Evolutionary conservation across 2,797 vertebrate genomes (phyloP).

Genomic region (Hypotaenidia okinawae): DNA sequence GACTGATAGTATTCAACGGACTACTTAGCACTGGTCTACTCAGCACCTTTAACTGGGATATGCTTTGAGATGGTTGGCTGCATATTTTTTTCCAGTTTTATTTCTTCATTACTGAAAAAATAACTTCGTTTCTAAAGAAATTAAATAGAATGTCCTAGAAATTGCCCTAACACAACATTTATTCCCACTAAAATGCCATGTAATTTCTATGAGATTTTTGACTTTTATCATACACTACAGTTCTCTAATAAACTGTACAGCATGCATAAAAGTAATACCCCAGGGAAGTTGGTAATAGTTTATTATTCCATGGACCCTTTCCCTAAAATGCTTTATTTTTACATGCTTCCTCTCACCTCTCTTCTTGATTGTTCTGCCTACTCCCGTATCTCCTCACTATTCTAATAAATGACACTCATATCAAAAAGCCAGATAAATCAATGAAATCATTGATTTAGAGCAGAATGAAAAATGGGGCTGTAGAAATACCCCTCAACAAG

Average conservation of each 20-base stretch:
- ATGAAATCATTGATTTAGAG: background rate
- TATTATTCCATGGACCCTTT: background rate
- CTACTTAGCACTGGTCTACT: background rate
- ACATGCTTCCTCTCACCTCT: background rate
- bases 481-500: background rate
- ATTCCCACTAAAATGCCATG: background rate
- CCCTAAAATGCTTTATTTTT: background rate
- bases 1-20: background rate
- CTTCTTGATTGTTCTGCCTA: background rate
- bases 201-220: background rate
- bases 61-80: background rate
- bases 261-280: background rate
- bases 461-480: background rate
- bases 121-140: background rate
- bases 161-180: background rate
- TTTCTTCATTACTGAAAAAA: background rate
- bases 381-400: background rate
- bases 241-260: background rate
- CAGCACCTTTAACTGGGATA: background rate
- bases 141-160: background rate
- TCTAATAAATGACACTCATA: background rate
- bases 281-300: background rate
- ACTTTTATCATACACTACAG: background rate
- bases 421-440: constrained; percentile 5
- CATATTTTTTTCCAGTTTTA: background rate